A percentile compares a stretch with the other conserved stretches of the same genome.
phyloP scores from a whole-genome alignment of 2,113 vertebrate genomes.

The Campylorhamphus procurvoides region DNA sequence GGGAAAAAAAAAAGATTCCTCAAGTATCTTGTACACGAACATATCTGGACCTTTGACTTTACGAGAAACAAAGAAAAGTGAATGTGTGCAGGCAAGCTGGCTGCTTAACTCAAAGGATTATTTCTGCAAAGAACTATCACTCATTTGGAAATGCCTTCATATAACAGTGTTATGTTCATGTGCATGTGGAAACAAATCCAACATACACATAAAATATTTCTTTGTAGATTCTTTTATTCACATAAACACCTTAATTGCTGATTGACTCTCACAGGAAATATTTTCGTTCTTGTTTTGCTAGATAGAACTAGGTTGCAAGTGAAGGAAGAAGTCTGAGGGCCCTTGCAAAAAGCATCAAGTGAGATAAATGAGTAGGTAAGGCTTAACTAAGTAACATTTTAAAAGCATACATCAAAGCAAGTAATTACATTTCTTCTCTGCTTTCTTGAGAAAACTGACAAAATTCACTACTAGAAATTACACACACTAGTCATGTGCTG shows the following conservation, averaged over 20 bases:
- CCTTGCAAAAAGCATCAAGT: neutral
- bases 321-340: neutral
- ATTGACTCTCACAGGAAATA: neutral
- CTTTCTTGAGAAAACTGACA: conserved; percentile 15
- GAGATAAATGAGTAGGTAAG: neutral
- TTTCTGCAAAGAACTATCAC: neutral
- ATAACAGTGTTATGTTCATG: neutral
- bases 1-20: neutral
- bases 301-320: neutral
- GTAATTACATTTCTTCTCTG: neutral
- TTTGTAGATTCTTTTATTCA: neutral
- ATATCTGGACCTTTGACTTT: neutral
- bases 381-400: neutral
- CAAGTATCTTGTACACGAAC: neutral
- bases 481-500: conserved; percentile 1
- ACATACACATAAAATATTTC: neutral
- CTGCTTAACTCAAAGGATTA: neutral
- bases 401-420: neutral
- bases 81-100: fast-evolving
- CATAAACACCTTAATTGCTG: neutral
- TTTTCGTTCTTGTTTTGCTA: neutral
- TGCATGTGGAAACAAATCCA: neutral
- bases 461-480: conserved; percentile 10
- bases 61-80: neutral
- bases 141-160: neutral